A percentile compares a stretch with the other conserved stretches of the same genome.
Evolutionary conservation across 1,140 invertebrate species (phyloP).

Genomic region (Lineus longissimus): DNA sequence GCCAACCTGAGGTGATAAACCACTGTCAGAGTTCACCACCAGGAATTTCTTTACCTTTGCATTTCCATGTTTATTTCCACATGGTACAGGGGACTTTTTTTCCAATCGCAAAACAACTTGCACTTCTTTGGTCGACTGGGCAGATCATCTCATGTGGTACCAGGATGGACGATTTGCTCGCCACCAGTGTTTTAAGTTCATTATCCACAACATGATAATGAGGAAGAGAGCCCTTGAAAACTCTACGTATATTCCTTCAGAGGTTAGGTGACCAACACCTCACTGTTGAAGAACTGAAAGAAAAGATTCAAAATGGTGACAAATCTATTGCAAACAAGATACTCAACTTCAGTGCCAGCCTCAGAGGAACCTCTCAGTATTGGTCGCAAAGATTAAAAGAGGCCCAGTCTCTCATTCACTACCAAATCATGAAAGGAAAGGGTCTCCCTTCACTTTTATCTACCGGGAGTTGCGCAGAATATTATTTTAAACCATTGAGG

Average conservation of each 20-base stretch:
- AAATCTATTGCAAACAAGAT: background rate
- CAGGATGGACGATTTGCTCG: background rate
- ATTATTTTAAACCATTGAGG: background rate
- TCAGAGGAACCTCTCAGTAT: slow-evolving; percentile 10
- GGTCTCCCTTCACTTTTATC: background rate
- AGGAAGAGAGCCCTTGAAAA: background rate
- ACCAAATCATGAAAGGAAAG: background rate
- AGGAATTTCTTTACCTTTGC: background rate
- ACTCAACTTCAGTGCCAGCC: background rate
- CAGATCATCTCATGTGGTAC: slow-evolving; percentile 2
- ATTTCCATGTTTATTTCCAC: slow-evolving; percentile 1
- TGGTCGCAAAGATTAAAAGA: slow-evolving; percentile 1
- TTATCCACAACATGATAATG: slow-evolving; percentile 8
- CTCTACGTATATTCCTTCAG: slow-evolving; percentile 8
- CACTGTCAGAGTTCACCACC: background rate
- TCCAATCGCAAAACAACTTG: background rate
- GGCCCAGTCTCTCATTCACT: background rate
- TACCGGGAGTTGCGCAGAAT: background rate
- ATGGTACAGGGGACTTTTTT: background rate
- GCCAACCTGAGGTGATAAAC: background rate
- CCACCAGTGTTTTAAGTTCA: slow-evolving; percentile 20
- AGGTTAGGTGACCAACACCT: slow-evolving; percentile 15
- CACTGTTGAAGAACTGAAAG: background rate
- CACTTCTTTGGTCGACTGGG: background rate
- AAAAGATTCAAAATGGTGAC: slow-evolving; percentile 1